phyloP scores from a whole-genome alignment of 2,888 invertebrate genomes.

The Furcula furcula region DNA sequence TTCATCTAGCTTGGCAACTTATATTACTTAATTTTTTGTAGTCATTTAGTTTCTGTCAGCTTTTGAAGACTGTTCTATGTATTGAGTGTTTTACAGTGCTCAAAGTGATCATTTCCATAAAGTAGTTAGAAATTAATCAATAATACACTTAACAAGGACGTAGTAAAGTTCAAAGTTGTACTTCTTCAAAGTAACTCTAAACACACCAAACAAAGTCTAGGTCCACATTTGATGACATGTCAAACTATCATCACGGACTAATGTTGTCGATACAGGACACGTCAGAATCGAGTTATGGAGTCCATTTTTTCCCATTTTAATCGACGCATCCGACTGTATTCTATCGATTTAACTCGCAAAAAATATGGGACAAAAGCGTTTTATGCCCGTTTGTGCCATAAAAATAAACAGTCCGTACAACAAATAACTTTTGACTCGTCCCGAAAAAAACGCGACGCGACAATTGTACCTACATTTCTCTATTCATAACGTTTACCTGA shows the following conservation, averaged over 20 bases:
- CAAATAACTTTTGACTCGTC: slow-evolving; percentile 72
- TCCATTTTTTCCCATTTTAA: slow-evolving; percentile 39
- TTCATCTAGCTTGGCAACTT: too few species aligned
- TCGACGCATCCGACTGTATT: slow-evolving; percentile 38
- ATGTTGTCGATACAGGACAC: slow-evolving; percentile 42
- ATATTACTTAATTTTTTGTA: too few species aligned
- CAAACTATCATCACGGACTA: slow-evolving; percentile 33
- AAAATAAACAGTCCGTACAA: slow-evolving; percentile 60
- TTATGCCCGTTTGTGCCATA: slow-evolving; percentile 49
- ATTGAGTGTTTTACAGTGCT: too few species aligned
- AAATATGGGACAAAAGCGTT: slow-evolving; percentile 46
- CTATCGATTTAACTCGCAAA: slow-evolving; percentile 54
- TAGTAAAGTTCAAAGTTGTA: too few species aligned
- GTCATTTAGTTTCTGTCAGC: too few species aligned
- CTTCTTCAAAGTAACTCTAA: too few species aligned
- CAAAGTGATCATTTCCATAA: too few species aligned
- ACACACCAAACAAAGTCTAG: too few species aligned
- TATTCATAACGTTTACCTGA: slow-evolving; percentile 71
- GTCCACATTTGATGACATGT: slow-evolving; percentile 28
- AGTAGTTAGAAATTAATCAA: too few species aligned
- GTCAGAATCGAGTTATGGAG: slow-evolving; percentile 38
- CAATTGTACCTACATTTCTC: slow-evolving; percentile 59
- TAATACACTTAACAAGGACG: too few species aligned
- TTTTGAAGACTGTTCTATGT: too few species aligned
- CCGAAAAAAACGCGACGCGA: slow-evolving; percentile 52